These are phyloP conservation scores for Proales similis DNA, from an alignment of 1,140 invertebrate genomes.

Conservation along the genomic window DNA sequence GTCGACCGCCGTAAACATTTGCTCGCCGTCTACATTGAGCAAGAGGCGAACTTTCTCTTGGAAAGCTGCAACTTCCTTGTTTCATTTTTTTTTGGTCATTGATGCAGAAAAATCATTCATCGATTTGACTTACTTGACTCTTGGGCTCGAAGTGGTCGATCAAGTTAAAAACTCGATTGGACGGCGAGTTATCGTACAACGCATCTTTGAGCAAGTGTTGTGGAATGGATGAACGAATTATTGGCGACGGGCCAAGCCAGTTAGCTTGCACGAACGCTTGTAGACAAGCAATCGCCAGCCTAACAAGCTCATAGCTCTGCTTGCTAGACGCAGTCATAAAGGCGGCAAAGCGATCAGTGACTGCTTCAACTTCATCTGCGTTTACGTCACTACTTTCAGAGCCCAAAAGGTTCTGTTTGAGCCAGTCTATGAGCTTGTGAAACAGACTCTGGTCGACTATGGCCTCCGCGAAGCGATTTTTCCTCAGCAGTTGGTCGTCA, in stretches of 20 bases:
- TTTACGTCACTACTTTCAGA: too few relatives aligned
- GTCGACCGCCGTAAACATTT: slow-evolving; percentile 57
- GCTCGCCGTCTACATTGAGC: slow-evolving; percentile 46
- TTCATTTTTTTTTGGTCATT: neutral
- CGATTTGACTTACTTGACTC: slow-evolving; percentile 36
- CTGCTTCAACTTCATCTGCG: too few relatives aligned
- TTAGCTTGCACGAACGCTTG: slow-evolving; percentile 70
- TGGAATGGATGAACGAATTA: slow-evolving; percentile 39
- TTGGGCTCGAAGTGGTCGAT: slow-evolving; percentile 24
- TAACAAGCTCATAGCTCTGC: slow-evolving; percentile 49
- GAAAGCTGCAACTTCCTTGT: slow-evolving; percentile 36
- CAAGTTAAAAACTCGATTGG: neutral
- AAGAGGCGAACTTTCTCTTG: slow-evolving; percentile 40
- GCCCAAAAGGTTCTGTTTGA: too few relatives aligned
- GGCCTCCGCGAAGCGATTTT: too few relatives aligned
- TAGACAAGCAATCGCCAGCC: slow-evolving; percentile 59
- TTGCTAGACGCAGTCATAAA: too few relatives aligned
- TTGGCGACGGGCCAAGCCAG: slow-evolving; percentile 65
- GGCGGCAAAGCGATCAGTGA: too few relatives aligned
- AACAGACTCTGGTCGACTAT: too few relatives aligned
- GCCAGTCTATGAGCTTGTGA: too few relatives aligned
- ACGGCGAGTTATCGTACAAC: neutral
- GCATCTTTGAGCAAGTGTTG: slow-evolving; percentile 37
- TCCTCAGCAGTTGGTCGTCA: too few relatives aligned
- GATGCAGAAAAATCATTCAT: neutral